These are phyloP conservation scores for Gobio occitaniae DNA, from an alignment of 2,797 vertebrate species.

Conservation along the genomic window DNA sequence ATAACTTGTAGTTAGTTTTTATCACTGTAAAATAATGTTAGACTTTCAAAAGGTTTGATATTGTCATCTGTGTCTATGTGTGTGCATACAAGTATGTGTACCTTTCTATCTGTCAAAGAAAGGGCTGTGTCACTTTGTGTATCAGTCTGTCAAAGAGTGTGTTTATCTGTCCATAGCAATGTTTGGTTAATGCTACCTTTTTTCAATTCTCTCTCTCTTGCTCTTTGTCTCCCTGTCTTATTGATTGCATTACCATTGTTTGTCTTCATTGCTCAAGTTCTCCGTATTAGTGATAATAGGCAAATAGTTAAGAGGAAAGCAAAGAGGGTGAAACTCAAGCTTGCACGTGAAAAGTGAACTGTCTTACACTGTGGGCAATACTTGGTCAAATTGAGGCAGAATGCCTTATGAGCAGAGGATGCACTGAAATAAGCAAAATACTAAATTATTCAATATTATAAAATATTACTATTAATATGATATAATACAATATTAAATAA, in stretches of 20 bases:
- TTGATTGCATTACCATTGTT: constrained; percentile 15
- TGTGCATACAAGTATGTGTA: constrained; percentile 40
- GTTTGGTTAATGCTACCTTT: constrained; percentile 50
- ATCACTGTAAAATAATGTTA: not conserved
- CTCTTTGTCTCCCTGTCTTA: not conserved
- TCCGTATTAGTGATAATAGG: constrained; percentile 24
- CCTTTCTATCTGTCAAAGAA: constrained; percentile 42
- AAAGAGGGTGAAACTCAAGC: constrained; percentile 11
- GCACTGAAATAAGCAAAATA: not conserved
- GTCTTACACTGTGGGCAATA: not conserved
- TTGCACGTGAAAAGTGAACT: not conserved
- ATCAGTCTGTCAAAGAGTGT: constrained; percentile 49
- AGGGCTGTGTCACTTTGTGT: constrained; percentile 51
- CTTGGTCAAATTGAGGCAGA: not conserved
- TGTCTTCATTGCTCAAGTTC: constrained; percentile 20
- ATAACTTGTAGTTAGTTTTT: not conserved
- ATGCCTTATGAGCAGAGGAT: not conserved
- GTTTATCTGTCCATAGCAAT: constrained; percentile 54
- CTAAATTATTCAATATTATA: not conserved
- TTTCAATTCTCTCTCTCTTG: constrained; percentile 1
- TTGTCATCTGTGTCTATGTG: constrained; percentile 2
- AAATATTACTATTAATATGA: not conserved
- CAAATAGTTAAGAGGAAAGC: constrained; percentile 26
- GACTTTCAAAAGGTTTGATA: not conserved
- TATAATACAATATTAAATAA: not conserved